phyloP scores from a whole-genome alignment of 2,113 vertebrate genomes.

The Gambusia affinis region DNA sequence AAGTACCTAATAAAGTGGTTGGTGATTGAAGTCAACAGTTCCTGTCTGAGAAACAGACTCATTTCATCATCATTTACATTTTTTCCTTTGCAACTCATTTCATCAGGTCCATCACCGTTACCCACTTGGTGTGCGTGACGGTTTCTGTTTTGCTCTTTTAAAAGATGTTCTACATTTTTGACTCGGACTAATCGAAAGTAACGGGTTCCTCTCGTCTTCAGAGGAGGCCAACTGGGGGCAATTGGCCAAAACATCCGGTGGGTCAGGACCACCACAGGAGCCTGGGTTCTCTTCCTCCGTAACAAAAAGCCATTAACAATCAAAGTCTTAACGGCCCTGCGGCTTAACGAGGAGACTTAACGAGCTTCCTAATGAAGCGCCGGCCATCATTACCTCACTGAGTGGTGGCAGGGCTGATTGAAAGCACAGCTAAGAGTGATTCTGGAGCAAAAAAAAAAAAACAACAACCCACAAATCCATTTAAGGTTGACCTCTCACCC shows the following conservation, averaged over 20 bases:
- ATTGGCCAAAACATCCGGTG: slow-evolving; percentile 62
- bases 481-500: slow-evolving; percentile 71
- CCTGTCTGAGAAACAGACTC: background rate
- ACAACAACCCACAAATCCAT: slow-evolving; percentile 60
- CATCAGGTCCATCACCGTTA: background rate
- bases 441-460: slow-evolving; percentile 39
- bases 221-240: slow-evolving; percentile 48
- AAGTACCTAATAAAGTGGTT: background rate
- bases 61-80: background rate
- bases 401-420: slow-evolving; percentile 71
- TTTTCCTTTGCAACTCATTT: background rate
- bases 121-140: background rate
- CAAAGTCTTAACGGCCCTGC: slow-evolving; percentile 74
- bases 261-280: slow-evolving; percentile 70
- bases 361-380: slow-evolving; percentile 83
- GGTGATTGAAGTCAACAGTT: background rate
- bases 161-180: slow-evolving; percentile 26
- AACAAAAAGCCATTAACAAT: slow-evolving; percentile 79
- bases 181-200: background rate
- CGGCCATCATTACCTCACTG: slow-evolving; percentile 76
- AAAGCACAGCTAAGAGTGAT: slow-evolving; percentile 67
- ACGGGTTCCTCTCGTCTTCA: slow-evolving; percentile 27
- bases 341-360: slow-evolving; percentile 80
- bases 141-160: background rate
- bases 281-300: slow-evolving; percentile 61